Conservation (phyloP, 37 sponge, comb jelly and placozoan genomes). For the Trichoplax adhaerens region DNA sequence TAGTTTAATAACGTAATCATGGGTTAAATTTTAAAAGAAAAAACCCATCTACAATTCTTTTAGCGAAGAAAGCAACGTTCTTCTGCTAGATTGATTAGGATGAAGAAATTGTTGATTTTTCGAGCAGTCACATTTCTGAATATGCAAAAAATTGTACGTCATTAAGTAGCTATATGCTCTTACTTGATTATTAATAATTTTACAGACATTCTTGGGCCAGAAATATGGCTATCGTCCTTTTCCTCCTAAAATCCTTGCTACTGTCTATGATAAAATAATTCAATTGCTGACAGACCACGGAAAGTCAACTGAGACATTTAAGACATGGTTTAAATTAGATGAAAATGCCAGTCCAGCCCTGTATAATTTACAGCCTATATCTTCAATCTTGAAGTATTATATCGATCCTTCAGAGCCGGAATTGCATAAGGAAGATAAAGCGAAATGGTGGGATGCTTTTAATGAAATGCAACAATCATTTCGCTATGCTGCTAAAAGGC, state of each 20-base stretch:
- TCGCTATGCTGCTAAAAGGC: slow-evolving; percentile 7
- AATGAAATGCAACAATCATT: slow-evolving; percentile 10
- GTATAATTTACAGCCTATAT: slow-evolving; percentile 40
- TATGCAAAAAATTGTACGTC: too few species aligned
- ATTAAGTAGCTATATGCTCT: too few species aligned
- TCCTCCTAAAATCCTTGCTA: slow-evolving; percentile 24
- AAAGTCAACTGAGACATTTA: neutral
- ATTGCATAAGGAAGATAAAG: slow-evolving; percentile 4
- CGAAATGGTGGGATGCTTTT: slow-evolving; percentile 26
- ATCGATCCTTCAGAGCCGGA: neutral
- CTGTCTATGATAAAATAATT: too few species aligned
- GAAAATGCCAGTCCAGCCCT: slow-evolving; percentile 21
- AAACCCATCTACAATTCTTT: too few species aligned
- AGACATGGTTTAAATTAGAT: slow-evolving; percentile 37
- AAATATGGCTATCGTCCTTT: slow-evolving; percentile 57
- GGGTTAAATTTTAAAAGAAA: too few species aligned
- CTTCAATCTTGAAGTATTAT: slow-evolving; percentile 16
- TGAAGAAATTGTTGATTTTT: too few species aligned
- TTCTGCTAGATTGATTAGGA: too few species aligned
- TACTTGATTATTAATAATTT: neutral
- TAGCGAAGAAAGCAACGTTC: too few species aligned
- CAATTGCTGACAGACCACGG: too few species aligned
- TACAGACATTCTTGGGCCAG: slow-evolving; percentile 53
- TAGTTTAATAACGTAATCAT: too few species aligned
- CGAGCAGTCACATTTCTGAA: too few species aligned